Conservation (phyloP, 2,797 vertebrate genomes). For the Halcyon badia region DNA sequence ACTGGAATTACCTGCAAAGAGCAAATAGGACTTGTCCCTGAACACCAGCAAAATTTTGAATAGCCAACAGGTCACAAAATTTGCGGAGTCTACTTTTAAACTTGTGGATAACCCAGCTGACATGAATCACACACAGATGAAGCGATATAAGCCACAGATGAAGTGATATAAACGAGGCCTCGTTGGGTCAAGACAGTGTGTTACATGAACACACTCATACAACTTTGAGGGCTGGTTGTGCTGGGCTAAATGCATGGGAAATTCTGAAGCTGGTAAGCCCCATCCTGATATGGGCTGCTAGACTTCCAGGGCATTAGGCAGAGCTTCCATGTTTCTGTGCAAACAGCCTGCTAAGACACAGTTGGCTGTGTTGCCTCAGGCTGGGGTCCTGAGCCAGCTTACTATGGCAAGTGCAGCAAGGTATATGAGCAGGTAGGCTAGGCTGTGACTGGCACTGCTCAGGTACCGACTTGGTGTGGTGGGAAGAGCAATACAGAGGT, state of each 20-base stretch:
- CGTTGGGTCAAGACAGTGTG: background rate
- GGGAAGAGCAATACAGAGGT: background rate
- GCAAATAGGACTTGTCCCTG: background rate
- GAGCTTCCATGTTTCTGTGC: background rate
- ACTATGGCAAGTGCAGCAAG: too few relatives aligned
- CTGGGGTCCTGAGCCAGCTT: background rate
- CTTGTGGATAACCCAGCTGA: background rate
- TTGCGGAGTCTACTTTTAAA: background rate
- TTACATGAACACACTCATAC: background rate
- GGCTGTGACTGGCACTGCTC: background rate
- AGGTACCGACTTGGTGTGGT: background rate
- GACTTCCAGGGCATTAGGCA: background rate
- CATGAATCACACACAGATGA: background rate
- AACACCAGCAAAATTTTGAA: background rate
- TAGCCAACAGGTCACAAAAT: fast-evolving
- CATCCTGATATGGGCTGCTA: background rate
- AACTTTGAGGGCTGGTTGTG: background rate
- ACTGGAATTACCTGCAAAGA: background rate
- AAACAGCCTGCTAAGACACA: background rate
- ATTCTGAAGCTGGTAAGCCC: background rate
- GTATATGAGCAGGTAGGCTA: background rate
- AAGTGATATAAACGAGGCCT: background rate
- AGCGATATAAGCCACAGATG: background rate
- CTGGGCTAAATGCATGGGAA: background rate
- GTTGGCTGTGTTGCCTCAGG: background rate